A percentile compares a stretch with the other conserved stretches of the same genome.
Conservation (phyloP, 92 coral and sea anemone genomes). For the Metridium senile region DNA sequence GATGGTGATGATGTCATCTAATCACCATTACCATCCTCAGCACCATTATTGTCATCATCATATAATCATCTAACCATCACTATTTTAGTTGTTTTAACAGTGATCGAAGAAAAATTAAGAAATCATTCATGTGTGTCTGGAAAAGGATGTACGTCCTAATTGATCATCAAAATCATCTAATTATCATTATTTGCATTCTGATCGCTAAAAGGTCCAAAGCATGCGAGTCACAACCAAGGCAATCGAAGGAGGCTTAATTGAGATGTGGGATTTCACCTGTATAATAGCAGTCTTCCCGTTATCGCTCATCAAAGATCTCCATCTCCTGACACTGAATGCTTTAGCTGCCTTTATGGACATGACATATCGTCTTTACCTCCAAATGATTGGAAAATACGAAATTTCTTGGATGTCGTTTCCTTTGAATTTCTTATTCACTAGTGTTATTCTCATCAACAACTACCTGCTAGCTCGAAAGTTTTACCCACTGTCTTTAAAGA, state of each 20-base stretch:
- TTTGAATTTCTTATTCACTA: constrained; percentile 42
- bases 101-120: too few relatives aligned
- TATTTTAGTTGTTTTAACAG: too few relatives aligned
- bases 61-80: too few relatives aligned
- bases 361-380: constrained; percentile 51
- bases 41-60: too few relatives aligned
- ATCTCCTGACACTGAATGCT: constrained; percentile 53
- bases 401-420: constrained; percentile 67
- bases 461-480: constrained; percentile 45
- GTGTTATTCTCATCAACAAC: constrained; percentile 44
- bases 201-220: constrained; percentile 38
- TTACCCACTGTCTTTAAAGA: constrained; percentile 9
- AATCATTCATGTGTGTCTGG: too few relatives aligned
- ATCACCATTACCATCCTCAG: too few relatives aligned
- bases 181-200: not conserved
- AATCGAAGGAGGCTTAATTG: constrained; percentile 48
- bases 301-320: constrained; percentile 51
- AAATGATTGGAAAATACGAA: constrained; percentile 58
- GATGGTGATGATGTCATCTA: too few relatives aligned
- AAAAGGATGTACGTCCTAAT: too few relatives aligned
- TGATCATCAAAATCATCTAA: too few relatives aligned
- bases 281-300: constrained; percentile 52
- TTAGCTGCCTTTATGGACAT: constrained; percentile 65
- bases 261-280: constrained; percentile 55
- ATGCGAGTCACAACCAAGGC: constrained; percentile 62